A percentile compares a stretch with the other conserved stretches of the same genome.
These are phyloP conservation scores for Lepidotrigona ventralis DNA, from an alignment of 1,140 invertebrate species.

Conservation along the genomic window DNA sequence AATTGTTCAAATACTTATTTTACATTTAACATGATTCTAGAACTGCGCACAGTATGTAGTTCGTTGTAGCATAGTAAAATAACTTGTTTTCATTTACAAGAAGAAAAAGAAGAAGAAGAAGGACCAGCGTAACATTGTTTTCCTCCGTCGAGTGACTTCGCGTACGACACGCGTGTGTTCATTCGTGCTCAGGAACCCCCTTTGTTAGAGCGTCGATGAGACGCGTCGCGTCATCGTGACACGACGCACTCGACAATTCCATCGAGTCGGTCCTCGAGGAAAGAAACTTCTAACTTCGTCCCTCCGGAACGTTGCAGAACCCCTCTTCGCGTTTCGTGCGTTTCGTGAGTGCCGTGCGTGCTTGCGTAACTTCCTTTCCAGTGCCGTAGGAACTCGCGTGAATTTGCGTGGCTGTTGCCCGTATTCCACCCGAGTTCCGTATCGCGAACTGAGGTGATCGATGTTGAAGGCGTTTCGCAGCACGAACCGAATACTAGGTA, in stretches of 20 bases:
- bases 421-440: conserved; percentile 48
- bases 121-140: not conserved
- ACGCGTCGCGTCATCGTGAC: not conserved
- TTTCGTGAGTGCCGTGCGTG: not conserved
- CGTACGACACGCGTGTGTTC: not conserved
- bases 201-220: conserved; percentile 13
- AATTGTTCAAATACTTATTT: too few relatives aligned
- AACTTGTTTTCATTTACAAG: too few relatives aligned
- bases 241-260: not conserved
- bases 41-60: too few relatives aligned
- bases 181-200: not conserved
- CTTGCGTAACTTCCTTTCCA: conserved; percentile 8
- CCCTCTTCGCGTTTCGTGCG: not conserved
- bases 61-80: too few relatives aligned
- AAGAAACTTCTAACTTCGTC: not conserved
- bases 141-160: not conserved
- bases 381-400: not conserved
- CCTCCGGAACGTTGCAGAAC: not conserved
- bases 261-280: not conserved
- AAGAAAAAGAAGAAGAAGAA: too few relatives aligned
- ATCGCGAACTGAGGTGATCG: conserved; percentile 58
- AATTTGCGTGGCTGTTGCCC: conserved; percentile 57
- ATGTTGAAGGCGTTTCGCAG: conserved; percentile 65
- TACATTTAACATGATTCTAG: too few relatives aligned
- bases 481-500: conserved; percentile 22